phyloP scores from a whole-genome alignment of 2,797 vertebrate genomes.

The Brotula barbata region DNA sequence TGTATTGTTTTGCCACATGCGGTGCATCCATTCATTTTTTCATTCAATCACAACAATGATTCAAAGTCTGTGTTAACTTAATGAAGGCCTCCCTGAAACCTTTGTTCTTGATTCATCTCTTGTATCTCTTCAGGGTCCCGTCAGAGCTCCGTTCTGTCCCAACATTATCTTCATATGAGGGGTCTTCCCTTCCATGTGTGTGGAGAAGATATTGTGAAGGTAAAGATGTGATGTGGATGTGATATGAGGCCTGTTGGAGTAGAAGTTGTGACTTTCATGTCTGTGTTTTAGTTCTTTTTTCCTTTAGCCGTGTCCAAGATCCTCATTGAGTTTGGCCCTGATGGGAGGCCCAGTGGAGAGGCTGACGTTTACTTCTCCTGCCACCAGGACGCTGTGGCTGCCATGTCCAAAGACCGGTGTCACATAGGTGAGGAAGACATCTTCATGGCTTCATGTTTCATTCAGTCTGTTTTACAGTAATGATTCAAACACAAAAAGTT shows the following conservation, averaged over 20 bases:
- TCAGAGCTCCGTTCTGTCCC: not conserved
- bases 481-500: too few species aligned
- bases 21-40: too few species aligned
- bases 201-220: conserved; percentile 85
- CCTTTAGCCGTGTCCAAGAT: conserved; percentile 83
- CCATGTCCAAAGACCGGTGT: conserved; percentile 86
- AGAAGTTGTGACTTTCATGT: not conserved
- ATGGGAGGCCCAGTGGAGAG: conserved; percentile 82
- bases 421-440: conserved; percentile 80
- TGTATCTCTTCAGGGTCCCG: conserved; percentile 9
- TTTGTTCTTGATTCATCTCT: not conserved
- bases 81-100: too few species aligned
- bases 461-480: too few species aligned
- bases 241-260: not conserved
- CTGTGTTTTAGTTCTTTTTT: conserved; percentile 89
- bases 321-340: conserved; percentile 82
- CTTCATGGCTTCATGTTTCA: too few species aligned
- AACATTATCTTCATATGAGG: conserved; percentile 83
- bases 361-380: conserved; percentile 84
- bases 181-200: conserved; percentile 84
- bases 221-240: conserved; percentile 39
- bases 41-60: too few species aligned
- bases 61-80: too few species aligned
- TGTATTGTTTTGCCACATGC: too few species aligned
- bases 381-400: conserved; percentile 79